Evolutionary conservation across 2,113 vertebrate species (phyloP).

Genomic region (Cromileptes altivelis): DNA sequence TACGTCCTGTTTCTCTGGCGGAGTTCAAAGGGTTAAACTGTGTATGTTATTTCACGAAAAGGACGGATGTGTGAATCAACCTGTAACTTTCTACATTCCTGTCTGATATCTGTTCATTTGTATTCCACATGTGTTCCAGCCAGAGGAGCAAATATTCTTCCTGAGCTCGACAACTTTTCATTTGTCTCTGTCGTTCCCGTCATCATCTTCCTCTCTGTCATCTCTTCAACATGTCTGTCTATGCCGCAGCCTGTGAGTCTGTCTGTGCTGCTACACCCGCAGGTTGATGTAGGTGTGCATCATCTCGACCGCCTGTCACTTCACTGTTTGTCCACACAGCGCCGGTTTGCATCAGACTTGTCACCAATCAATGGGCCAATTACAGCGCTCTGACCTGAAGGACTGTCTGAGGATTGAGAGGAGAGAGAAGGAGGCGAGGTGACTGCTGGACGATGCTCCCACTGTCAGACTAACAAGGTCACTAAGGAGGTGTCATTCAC

Average conservation of each 20-base stretch:
- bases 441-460: not conserved
- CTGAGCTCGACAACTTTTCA: not conserved
- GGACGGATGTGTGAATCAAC: not conserved
- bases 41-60: not conserved
- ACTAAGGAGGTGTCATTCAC: not conserved
- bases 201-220: not conserved
- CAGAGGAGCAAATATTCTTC: not conserved
- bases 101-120: not conserved
- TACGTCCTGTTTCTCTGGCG: no score
- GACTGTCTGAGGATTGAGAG: not conserved
- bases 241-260: not conserved
- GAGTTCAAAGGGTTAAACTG: no score
- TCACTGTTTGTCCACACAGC: not conserved
- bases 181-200: constrained; percentile 33
- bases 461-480: constrained; percentile 19
- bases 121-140: not conserved
- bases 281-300: constrained; percentile 35
- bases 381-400: constrained; percentile 21
- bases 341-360: constrained; percentile 33
- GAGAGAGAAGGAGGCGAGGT: not conserved
- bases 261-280: not conserved
- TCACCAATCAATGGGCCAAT: constrained; percentile 59
- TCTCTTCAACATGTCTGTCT: not conserved
- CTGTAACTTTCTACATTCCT: not conserved
- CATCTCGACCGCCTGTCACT: constrained; percentile 44